These are phyloP conservation scores for Eolophus roseicapilla DNA, from an alignment of 2,113 vertebrate species.

Conservation along the genomic window DNA sequence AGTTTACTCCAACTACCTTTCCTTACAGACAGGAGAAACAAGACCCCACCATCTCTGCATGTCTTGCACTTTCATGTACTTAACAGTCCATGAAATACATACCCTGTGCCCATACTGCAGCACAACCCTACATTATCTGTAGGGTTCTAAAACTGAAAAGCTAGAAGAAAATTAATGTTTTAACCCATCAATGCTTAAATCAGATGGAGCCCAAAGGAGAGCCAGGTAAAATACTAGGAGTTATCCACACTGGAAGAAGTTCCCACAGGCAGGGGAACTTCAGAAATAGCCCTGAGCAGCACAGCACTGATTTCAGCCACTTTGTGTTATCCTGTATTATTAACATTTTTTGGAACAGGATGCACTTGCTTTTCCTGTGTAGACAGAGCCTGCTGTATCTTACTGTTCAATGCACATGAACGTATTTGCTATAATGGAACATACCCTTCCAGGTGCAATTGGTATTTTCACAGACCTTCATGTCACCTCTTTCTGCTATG, in stretches of 20 bases:
- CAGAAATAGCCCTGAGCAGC: background rate
- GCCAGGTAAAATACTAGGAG: background rate
- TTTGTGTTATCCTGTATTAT: background rate
- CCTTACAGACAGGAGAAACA: background rate
- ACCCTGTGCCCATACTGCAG: background rate
- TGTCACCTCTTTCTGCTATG: background rate
- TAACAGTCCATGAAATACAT: background rate
- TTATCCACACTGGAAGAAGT: background rate
- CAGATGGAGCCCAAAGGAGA: background rate
- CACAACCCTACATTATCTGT: background rate
- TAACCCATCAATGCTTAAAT: background rate
- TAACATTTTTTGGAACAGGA: background rate
- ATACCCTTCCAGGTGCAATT: constrained; percentile 46
- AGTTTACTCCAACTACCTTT: background rate
- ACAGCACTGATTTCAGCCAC: background rate
- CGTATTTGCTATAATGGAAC: background rate
- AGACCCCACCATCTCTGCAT: background rate
- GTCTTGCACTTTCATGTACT: background rate
- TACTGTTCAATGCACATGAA: background rate
- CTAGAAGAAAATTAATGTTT: background rate
- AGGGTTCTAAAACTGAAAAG: background rate
- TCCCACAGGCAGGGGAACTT: background rate
- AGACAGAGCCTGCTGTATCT: background rate
- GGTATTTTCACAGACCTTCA: constrained; percentile 41
- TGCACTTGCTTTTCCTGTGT: background rate